A percentile compares a stretch with the other conserved stretches of the same genome.
Evolutionary conservation across 2,888 invertebrate species (phyloP).

Genomic region (Agapetus fuscipes): DNA sequence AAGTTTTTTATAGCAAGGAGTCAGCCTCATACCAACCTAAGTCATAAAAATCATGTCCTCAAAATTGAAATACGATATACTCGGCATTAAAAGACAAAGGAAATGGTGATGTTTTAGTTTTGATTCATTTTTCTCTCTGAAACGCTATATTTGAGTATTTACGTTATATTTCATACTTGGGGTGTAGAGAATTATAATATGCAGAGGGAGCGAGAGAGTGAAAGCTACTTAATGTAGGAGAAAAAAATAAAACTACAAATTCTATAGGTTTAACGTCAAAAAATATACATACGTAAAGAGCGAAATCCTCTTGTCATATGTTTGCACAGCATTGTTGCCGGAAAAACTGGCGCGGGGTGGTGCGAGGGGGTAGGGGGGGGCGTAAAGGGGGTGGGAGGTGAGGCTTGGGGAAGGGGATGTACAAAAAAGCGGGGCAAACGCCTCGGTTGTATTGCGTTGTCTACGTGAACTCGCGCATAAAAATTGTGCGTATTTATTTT

Average conservation of each 20-base stretch:
- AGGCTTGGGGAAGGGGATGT: slow-evolving; percentile 27
- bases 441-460: slow-evolving; percentile 24
- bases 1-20: no score
- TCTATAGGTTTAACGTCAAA: slow-evolving; percentile 15
- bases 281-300: slow-evolving; percentile 15
- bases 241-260: slow-evolving; percentile 14
- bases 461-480: background rate
- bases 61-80: no score
- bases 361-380: slow-evolving; percentile 27
- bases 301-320: slow-evolving; percentile 21
- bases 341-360: slow-evolving; percentile 24
- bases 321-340: slow-evolving; percentile 22
- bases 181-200: no score
- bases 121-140: no score
- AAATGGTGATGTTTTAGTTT: no score
- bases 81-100: no score
- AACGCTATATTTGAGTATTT: no score
- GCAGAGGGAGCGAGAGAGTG: no score
- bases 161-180: no score
- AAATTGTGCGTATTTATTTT: no score
- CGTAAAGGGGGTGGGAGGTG: slow-evolving; percentile 28
- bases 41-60: no score
- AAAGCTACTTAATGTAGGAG: slow-evolving; percentile 11
- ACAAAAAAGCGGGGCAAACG: slow-evolving; percentile 23
- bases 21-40: no score